Percentiles rank a stretch among this genome's conserved stretches.
These are phyloP conservation scores for Garra rufa DNA, from an alignment of 2,113 vertebrate genomes.

Conservation along the genomic window DNA sequence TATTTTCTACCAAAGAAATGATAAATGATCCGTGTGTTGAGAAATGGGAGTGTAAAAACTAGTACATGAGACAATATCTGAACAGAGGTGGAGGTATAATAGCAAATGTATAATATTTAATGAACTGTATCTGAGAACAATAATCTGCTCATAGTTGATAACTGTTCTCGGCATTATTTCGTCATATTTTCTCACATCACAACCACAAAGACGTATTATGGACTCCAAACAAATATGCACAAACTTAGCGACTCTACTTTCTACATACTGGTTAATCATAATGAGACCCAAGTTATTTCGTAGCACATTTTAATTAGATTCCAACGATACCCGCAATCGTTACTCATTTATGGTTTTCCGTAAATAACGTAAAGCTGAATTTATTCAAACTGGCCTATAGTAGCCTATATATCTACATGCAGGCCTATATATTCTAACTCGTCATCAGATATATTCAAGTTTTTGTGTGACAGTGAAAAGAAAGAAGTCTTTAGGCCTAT, in stretches of 20 bases:
- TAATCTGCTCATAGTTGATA: neutral
- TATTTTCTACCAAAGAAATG: too few relatives aligned
- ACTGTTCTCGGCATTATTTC: neutral
- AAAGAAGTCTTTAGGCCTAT: too few relatives aligned
- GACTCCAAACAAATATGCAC: neutral
- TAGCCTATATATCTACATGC: too few relatives aligned
- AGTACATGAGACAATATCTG: neutral
- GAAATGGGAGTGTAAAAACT: neutral
- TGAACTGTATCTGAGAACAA: neutral
- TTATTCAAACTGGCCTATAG: too few relatives aligned
- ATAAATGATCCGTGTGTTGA: too few relatives aligned
- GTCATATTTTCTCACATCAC: neutral
- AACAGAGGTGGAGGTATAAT: neutral
- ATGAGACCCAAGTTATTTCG: neutral
- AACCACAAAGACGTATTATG: neutral
- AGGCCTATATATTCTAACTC: too few relatives aligned
- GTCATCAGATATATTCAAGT: too few relatives aligned
- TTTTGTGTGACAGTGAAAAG: too few relatives aligned
- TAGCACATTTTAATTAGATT: neutral
- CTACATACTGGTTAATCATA: neutral
- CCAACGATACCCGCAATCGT: neutral
- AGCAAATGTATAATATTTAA: neutral
- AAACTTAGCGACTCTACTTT: neutral
- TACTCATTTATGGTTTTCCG: neutral
- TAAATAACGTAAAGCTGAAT: too few relatives aligned